phyloP scores from a whole-genome alignment of 2,888 invertebrate genomes.

The Odontocerum albicorne region DNA sequence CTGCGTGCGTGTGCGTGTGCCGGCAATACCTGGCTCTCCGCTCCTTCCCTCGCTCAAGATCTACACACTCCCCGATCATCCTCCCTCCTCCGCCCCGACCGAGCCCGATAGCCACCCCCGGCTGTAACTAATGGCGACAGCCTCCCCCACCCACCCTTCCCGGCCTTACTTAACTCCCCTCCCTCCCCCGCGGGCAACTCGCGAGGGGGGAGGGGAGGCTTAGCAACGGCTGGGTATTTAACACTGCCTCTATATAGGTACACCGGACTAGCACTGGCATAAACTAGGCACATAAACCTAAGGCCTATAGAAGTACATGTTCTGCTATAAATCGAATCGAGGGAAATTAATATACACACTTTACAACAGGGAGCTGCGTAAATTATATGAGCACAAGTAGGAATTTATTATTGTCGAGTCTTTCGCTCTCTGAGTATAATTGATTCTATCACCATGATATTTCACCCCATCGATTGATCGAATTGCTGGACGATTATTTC shows the following conservation, averaged over 20 bases:
- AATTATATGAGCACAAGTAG: no score
- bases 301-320: constrained; percentile 7
- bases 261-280: no score
- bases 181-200: constrained; percentile 25
- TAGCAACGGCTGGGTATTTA: constrained; percentile 24
- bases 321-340: constrained; percentile 2
- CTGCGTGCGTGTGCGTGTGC: constrained; percentile 30
- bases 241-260: constrained; percentile 22
- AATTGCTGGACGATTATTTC: no score
- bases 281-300: no score
- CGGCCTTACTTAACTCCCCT: constrained; percentile 21
- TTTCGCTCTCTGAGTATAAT: no score
- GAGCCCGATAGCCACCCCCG: constrained; percentile 12
- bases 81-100: constrained; percentile 15
- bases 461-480: no score
- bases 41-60: no score
- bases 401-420: no score
- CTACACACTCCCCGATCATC: constrained; percentile 23
- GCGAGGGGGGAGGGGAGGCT: constrained; percentile 4
- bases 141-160: constrained; percentile 28
- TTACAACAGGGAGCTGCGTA: no score
- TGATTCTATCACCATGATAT: no score
- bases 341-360: neutral
- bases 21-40: constrained; percentile 21
- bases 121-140: constrained; percentile 36